Evolutionary conservation across 1,140 invertebrate species (phyloP), one percentile per base, ranked within the genome.

Genomic region (Vollenhovia emeryi): DNA sequence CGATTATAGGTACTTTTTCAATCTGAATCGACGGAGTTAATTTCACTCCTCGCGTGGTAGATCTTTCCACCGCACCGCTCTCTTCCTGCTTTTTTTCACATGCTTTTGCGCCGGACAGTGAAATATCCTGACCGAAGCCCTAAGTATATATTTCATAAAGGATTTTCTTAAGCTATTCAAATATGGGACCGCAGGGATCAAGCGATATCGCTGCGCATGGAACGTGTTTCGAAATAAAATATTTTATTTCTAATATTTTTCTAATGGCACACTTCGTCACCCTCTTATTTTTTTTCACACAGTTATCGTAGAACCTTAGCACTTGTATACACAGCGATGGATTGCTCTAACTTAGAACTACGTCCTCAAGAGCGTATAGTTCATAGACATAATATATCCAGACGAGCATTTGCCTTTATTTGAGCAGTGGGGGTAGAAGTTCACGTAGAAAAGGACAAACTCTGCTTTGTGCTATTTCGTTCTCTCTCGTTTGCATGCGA

Each of bases 1-100:
- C 80, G 40, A 73, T 87, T 87, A 87, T 84, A 78, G 86, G 87
- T 85, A 85, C 87, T 84, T 87, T 83, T 75, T 45, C 50, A 75
- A 52, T 50, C 80, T 57, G 62, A n/a, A 83, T 69, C 69, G 75
- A 82, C 59, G 33, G 40, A 62, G 60, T 73, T 87, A 52, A 87
- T 88, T 79, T 87, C 86, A 59, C 50, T 85, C 27, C 59, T 74
- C 80, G 33, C 57, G 45, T 60, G 33, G 75, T 79, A 62, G 79
- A 85, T 85, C 52, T 75, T 87, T 85, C 86, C 43, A 21, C 11
- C 33, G 78, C 36, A 11, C 43, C 15, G 40, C 24, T 21, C 36
- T 45, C 30, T 40, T 43, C 50, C 18, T 13, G 33, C 27, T 71
- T 74, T 84, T 73, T 45, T 76, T n/a, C n/a, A 30, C 57, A 18